Percentiles rank a stretch among this genome's conserved stretches.
Evolutionary conservation across 1,140 invertebrate species (phyloP).

Genomic region (Branchinecta lynchi): DNA sequence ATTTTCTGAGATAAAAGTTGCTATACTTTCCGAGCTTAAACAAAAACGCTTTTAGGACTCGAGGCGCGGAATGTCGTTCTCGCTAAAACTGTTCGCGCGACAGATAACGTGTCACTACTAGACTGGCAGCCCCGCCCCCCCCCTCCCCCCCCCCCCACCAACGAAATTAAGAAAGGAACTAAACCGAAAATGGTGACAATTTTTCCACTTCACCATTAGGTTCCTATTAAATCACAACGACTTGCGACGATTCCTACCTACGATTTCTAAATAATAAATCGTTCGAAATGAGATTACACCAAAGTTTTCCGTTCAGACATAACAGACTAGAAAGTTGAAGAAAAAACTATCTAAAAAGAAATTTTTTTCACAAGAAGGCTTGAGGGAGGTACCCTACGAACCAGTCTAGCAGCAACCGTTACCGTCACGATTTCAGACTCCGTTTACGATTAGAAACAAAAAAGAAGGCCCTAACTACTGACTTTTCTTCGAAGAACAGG

Average conservation of each 20-base stretch:
- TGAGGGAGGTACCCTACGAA: no score
- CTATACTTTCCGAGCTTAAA: neutral
- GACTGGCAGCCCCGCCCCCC: neutral
- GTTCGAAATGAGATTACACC: no score
- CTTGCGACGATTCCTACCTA: no score
- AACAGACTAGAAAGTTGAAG: no score
- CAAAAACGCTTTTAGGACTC: neutral
- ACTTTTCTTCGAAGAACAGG: neutral
- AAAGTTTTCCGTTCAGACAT: no score
- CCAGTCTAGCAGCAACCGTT: no score
- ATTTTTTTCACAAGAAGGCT: no score
- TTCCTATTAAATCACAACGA: no score
- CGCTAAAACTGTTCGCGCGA: neutral
- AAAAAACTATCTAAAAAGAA: no score
- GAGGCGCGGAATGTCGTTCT: neutral
- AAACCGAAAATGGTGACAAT: neutral
- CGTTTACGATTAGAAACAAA: no score
- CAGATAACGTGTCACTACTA: neutral
- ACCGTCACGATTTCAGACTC: no score
- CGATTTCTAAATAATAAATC: no score
- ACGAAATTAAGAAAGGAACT: neutral
- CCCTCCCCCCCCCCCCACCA: neutral
- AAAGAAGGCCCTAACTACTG: neutral
- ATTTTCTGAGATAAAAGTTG: neutral
- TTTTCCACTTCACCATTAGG: neutral